Base-by-base conservation (phyloP, 2,113 vertebrate species). In the Leptobrachium leishanense region DNA sequence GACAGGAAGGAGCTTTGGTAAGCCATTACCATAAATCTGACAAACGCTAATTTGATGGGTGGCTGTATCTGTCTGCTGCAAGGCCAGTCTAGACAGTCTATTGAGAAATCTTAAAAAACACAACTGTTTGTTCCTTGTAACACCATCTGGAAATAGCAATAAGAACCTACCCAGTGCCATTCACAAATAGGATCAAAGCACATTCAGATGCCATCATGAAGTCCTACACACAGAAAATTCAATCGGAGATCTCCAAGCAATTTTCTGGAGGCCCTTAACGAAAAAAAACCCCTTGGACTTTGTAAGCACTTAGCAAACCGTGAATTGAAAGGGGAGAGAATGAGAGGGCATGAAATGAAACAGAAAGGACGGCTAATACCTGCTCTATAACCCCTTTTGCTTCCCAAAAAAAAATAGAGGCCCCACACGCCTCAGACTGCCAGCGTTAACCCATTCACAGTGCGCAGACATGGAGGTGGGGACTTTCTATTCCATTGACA, bases 21-120 rank as follows among this genome's bases (percentile, higher is more conserved):
- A 94, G 94, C 95, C 95, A 96, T 98, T 96, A 97, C 95, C 96
- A 98, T 98, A 98, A 98, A 98, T 97, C 96, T 98, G 96, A 98
- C 96, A 97, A 97, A 97, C 94, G 88, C 95, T 96, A 96, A 98
- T 98, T 98, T 98, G 96, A 99, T 98, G 95, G 95, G 96, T 96
- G 95, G 95, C 95, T 96, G 96, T 97, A 98, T 97, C 95, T 98
- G 97, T 98, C 96, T 98, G 97, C 95, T 95, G 94, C 94, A 93
- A 92, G 94, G 94, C 94, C 94, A 96, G 97, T 98, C 97, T 99
- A 99, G 97, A 99, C 97, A 94, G 92, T 93, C 97, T 97, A 96
- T 97, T 98, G 96, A 99, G 96, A 95, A 94, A 94, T 95, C 94
- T 93, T 96, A 94, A 95, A 31, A 59, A 94, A 96, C 91, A 93